phyloP scores from a whole-genome alignment of 2,888 invertebrate species.

The Mythimna lalbum region DNA sequence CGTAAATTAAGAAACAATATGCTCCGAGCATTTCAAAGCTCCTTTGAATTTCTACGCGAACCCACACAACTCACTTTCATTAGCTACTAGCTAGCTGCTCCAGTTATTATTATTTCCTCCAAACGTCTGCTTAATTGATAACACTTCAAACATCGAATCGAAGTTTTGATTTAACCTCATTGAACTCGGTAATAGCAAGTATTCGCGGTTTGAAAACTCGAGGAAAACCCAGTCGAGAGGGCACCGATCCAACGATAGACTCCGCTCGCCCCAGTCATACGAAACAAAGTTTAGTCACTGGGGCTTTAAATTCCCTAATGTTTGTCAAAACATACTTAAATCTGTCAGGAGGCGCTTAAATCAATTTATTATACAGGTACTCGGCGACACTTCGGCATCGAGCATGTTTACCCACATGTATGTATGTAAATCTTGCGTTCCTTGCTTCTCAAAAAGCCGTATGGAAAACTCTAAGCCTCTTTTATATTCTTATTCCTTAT shows the following conservation, averaged over 20 bases:
- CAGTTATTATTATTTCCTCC: slow-evolving; percentile 17
- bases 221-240: slow-evolving; percentile 74
- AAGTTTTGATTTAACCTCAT: slow-evolving; percentile 38
- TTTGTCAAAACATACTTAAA: slow-evolving; percentile 89
- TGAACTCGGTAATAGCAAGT: slow-evolving; percentile 47
- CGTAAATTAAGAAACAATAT: slow-evolving; percentile 47
- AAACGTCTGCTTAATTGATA: slow-evolving; percentile 29
- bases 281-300: slow-evolving; percentile 84
- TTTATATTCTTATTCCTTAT: slow-evolving; percentile 89
- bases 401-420: slow-evolving; percentile 83
- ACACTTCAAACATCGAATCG: slow-evolving; percentile 41
- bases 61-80: slow-evolving; percentile 26
- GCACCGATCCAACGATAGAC: slow-evolving; percentile 77
- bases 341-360: slow-evolving; percentile 89
- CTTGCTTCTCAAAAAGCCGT: slow-evolving; percentile 85
- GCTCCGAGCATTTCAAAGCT: slow-evolving; percentile 36
- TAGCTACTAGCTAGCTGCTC: slow-evolving; percentile 5
- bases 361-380: slow-evolving; percentile 89
- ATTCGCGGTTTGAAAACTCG: slow-evolving; percentile 72
- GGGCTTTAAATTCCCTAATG: slow-evolving; percentile 87
- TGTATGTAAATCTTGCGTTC: slow-evolving; percentile 87
- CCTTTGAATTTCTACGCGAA: slow-evolving; percentile 9
- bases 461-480: slow-evolving; percentile 88
- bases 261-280: slow-evolving; percentile 68
- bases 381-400: slow-evolving; percentile 82